These are phyloP conservation scores for Branchinecta lindahli DNA, from an alignment of 1,140 invertebrate genomes.

Conservation along the genomic window DNA sequence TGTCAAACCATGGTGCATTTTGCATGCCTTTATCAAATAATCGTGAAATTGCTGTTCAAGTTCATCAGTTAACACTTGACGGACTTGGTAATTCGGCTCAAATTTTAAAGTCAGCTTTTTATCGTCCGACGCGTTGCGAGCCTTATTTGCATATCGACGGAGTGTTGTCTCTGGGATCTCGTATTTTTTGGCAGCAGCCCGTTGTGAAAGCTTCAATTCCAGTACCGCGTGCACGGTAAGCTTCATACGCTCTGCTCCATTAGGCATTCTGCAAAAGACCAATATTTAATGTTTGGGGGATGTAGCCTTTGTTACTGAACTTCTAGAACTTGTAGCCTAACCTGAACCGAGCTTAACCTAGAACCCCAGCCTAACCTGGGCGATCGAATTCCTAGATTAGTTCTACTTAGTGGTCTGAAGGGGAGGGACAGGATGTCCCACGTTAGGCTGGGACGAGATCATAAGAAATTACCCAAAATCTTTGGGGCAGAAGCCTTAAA, in stretches of 20 bases:
- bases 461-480: constrained; percentile 9
- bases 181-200: constrained; percentile 7
- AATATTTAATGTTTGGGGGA: constrained; percentile 8
- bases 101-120: constrained; percentile 9
- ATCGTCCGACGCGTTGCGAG: constrained; percentile 7
- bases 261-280: constrained; percentile 1
- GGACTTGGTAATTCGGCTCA: constrained; percentile 7
- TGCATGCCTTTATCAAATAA: constrained; percentile 9
- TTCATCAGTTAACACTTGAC: constrained; percentile 8
- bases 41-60: constrained; percentile 8
- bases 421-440: constrained; percentile 7
- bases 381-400: constrained; percentile 8
- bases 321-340: constrained; percentile 8
- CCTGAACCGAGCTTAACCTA: constrained; percentile 7
- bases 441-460: constrained; percentile 7
- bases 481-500: constrained; percentile 8
- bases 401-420: constrained; percentile 5
- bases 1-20: constrained; percentile 8
- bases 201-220: constrained; percentile 8
- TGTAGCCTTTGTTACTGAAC: constrained; percentile 1
- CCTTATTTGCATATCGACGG: constrained; percentile 8
- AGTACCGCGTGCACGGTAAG: constrained; percentile 7
- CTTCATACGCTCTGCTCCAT: constrained; percentile 8
- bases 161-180: constrained; percentile 5
- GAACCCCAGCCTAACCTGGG: constrained; percentile 7